Percentiles rank a stretch among this genome's conserved stretches.
phyloP scores from a whole-genome alignment of 2,888 invertebrate genomes.

The Cancer borealis region DNA sequence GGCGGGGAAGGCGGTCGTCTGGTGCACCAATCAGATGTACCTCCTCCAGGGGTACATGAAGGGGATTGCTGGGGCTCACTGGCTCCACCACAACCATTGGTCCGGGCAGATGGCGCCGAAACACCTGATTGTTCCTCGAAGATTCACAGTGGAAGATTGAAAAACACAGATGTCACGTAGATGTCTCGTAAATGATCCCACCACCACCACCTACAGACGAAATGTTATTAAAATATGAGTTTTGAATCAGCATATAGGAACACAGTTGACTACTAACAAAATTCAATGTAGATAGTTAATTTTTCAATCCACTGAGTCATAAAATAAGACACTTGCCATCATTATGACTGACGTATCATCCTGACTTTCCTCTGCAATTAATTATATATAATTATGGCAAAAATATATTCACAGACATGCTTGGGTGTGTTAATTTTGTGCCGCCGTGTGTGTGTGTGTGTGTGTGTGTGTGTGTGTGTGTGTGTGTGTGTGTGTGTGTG shows the following conservation, averaged over 20 bases:
- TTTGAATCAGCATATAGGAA: not conserved
- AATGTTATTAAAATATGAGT: not conserved
- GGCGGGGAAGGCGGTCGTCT: not conserved
- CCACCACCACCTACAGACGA: not conserved
- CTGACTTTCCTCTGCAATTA: not conserved
- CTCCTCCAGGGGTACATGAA: not conserved
- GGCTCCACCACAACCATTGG: not conserved
- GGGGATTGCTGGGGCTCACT: not conserved
- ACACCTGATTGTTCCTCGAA: not conserved
- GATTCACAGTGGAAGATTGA: not conserved
- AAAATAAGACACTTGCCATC: not conserved
- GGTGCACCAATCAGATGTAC: not conserved
- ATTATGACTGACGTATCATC: not conserved
- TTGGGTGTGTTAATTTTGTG: not conserved
- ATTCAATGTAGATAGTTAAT: not conserved
- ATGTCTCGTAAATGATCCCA: not conserved
- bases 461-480: slow-evolving; percentile 20
- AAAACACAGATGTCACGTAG: not conserved
- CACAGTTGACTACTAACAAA: not conserved
- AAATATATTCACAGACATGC: not conserved
- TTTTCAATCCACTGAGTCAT: not conserved
- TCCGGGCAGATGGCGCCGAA: not conserved
- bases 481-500: slow-evolving; percentile 10
- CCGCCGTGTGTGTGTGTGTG: not conserved
- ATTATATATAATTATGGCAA: not conserved